phyloP scores from a whole-genome alignment of 2,113 vertebrate species.

The Oryzias woworae region DNA sequence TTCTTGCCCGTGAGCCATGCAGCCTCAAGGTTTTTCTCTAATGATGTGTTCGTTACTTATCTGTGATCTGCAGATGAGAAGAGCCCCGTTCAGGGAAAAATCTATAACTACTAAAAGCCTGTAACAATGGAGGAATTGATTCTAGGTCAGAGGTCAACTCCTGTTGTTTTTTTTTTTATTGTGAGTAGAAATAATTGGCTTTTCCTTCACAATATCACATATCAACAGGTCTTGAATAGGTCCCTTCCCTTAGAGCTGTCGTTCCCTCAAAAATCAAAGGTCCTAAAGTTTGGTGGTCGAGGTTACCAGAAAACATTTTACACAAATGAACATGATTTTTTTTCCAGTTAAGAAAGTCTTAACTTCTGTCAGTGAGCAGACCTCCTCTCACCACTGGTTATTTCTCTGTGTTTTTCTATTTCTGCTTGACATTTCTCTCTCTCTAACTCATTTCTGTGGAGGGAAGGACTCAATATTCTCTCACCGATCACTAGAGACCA shows the following conservation, averaged over 20 bases:
- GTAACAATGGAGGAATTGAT: conserved; percentile 52
- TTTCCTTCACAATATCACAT: too few species aligned
- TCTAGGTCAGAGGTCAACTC: conserved; percentile 38
- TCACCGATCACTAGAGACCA: background rate
- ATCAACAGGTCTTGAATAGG: too few species aligned
- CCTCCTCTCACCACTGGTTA: background rate
- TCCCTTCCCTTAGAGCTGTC: too few species aligned
- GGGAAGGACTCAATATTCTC: background rate
- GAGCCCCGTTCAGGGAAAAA: conserved; percentile 18
- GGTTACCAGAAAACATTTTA: background rate
- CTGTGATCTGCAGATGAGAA: conserved; percentile 20
- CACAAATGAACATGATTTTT: background rate
- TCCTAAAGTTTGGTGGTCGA: too few species aligned
- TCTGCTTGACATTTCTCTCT: background rate
- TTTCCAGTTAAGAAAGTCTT: too few species aligned
- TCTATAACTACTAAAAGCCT: conserved; percentile 28
- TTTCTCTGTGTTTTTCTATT: background rate
- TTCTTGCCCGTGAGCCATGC: conserved; percentile 23
- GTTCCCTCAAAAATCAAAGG: too few species aligned
- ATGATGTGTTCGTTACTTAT: background rate
- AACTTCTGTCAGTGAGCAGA: background rate
- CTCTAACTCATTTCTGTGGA: background rate
- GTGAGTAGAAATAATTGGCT: conserved; percentile 34
- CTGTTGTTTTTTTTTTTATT: conserved; percentile 30
- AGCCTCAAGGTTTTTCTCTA: too few species aligned